phyloP scores from a whole-genome alignment of 30 jellyfish, hydroid and myxozoan genomes.

The Pelagia noctiluca region DNA sequence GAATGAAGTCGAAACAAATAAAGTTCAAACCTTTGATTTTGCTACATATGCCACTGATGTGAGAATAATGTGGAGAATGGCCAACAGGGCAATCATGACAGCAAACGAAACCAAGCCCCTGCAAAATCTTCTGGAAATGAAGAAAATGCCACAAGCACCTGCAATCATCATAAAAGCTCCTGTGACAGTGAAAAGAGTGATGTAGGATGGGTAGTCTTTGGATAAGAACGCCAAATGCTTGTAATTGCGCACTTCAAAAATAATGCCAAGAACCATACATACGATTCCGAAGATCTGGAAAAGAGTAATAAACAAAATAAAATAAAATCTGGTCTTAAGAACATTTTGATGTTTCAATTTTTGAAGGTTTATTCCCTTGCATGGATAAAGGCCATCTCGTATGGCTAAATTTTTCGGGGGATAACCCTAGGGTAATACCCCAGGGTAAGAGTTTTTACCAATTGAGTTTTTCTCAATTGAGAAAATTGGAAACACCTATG shows the following conservation, averaged over 20 bases:
- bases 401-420: too few relatives aligned
- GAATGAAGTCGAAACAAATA: constrained; percentile 17
- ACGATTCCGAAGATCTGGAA: constrained; percentile 55
- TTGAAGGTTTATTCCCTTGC: too few relatives aligned
- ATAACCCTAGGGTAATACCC: too few relatives aligned
- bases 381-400: too few relatives aligned
- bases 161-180: constrained; percentile 63
- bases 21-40: constrained; percentile 12
- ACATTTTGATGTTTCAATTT: too few relatives aligned
- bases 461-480: too few relatives aligned
- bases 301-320: background rate
- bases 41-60: constrained; percentile 58
- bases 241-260: constrained; percentile 36
- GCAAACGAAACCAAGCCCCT: constrained; percentile 39
- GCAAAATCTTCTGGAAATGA: constrained; percentile 48
- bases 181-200: constrained; percentile 37
- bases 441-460: too few relatives aligned
- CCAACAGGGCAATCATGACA: constrained; percentile 43
- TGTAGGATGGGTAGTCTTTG: constrained; percentile 21
- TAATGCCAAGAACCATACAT: constrained; percentile 52
- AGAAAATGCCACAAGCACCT: constrained; percentile 57
- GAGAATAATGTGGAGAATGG: constrained; percentile 56
- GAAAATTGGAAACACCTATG: too few relatives aligned
- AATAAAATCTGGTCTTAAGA: too few relatives aligned
- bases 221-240: constrained; percentile 11